Conservation (phyloP, 2,888 invertebrate species). For the Parelbella ahira region DNA sequence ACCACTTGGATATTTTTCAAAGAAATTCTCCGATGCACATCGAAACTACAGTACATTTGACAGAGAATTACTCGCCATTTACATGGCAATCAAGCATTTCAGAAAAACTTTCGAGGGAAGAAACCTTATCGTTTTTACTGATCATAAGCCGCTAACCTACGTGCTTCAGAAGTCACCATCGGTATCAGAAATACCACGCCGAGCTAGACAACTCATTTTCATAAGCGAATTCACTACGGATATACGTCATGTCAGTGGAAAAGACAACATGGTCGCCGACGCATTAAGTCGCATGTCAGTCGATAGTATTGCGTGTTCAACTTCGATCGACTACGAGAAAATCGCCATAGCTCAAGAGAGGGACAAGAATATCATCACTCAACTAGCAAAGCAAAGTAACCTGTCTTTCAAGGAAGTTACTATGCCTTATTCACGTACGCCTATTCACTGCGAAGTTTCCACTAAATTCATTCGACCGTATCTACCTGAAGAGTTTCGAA, state of each 20-base stretch:
- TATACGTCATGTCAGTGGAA: slow-evolving; percentile 25
- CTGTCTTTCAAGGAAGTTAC: not conserved
- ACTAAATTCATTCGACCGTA: not conserved
- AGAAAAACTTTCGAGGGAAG: slow-evolving; percentile 30
- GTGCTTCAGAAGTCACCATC: slow-evolving; percentile 9
- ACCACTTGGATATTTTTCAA: slow-evolving; percentile 10
- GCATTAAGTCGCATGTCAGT: slow-evolving; percentile 31
- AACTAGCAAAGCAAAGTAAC: slow-evolving; percentile 7
- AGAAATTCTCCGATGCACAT: slow-evolving; percentile 37
- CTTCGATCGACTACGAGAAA: slow-evolving; percentile 19
- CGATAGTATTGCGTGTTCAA: slow-evolving; percentile 24
- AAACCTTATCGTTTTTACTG: slow-evolving; percentile 23
- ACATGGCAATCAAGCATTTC: slow-evolving; percentile 30
- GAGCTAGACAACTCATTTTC: slow-evolving; percentile 26
- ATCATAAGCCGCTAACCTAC: slow-evolving; percentile 26
- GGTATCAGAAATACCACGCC: slow-evolving; percentile 21
- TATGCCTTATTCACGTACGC: not conserved
- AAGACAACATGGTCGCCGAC: slow-evolving; percentile 27
- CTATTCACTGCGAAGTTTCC: slow-evolving; percentile 1
- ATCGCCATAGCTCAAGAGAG: slow-evolving; percentile 21
- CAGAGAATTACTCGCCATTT: slow-evolving; percentile 31
- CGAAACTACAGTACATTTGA: slow-evolving; percentile 37
- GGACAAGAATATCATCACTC: slow-evolving; percentile 8
- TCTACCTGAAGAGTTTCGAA: too few relatives aligned
- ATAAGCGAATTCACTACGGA: slow-evolving; percentile 28